A percentile compares a stretch with the other conserved stretches of the same genome.
Evolutionary conservation across 2,797 vertebrate genomes (phyloP).

Genomic region (Falco naumanni): DNA sequence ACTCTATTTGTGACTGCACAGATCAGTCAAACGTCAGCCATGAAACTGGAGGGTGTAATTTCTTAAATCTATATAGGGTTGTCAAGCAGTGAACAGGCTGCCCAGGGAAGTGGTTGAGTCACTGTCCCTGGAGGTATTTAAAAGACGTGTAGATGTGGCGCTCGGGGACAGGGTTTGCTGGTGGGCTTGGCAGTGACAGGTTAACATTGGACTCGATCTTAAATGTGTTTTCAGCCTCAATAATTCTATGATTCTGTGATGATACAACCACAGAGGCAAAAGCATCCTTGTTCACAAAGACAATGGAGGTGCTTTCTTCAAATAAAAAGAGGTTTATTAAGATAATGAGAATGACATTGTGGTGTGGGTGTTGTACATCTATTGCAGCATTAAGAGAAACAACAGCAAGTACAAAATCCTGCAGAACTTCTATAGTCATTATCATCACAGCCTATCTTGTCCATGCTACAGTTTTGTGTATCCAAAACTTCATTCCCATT

Average conservation of each 20-base stretch:
- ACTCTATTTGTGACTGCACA: neutral
- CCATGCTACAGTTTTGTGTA: constrained; percentile 54
- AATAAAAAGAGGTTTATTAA: constrained; percentile 78
- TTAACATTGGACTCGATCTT: no score
- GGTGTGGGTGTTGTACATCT: constrained; percentile 60
- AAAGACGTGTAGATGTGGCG: no score
- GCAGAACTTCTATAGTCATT: constrained; percentile 38
- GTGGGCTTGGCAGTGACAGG: no score
- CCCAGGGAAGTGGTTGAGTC: no score
- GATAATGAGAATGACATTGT: constrained; percentile 63
- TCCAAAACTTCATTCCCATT: constrained; percentile 67
- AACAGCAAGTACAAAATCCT: constrained; percentile 69
- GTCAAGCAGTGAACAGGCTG: no score
- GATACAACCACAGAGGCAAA: neutral
- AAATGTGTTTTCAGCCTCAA: no score
- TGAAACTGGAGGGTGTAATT: neutral
- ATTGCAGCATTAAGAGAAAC: constrained; percentile 72
- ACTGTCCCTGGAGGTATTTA: no score
- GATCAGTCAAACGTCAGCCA: neutral
- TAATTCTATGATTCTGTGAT: no score
- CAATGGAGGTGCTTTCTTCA: constrained; percentile 26
- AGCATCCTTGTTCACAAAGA: constrained; percentile 40
- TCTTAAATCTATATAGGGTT: neutral
- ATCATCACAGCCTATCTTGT: constrained; percentile 47
- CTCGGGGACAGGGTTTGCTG: no score